Conservation (phyloP, 2,888 invertebrate genomes). For the Terebella lapidaria region DNA sequence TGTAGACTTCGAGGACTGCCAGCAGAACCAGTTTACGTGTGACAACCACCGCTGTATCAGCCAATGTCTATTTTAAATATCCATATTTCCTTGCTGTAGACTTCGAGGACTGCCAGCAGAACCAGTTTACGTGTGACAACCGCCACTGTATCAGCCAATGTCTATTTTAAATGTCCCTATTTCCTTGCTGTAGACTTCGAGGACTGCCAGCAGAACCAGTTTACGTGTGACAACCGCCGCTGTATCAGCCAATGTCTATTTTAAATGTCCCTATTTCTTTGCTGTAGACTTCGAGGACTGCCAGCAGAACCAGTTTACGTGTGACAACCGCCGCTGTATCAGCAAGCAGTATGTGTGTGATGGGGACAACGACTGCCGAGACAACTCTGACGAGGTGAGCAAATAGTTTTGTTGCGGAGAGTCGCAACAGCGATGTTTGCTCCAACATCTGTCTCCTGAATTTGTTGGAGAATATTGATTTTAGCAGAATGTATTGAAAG, state of each 20-base stretch:
- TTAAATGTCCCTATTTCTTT: not conserved
- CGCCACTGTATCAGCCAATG: too few species aligned
- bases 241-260: too few species aligned
- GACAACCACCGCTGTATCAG: too few species aligned
- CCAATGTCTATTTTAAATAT: not conserved
- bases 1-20: too few species aligned
- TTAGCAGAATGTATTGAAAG: too few species aligned
- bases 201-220: slow-evolving; percentile 81
- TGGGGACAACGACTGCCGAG: slow-evolving; percentile 45
- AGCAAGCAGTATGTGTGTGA: slow-evolving; percentile 40
- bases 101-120: slow-evolving; percentile 65
- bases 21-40: too few species aligned
- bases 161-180: too few species aligned
- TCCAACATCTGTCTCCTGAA: too few species aligned
- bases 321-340: slow-evolving; percentile 73
- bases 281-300: slow-evolving; percentile 55
- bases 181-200: not conserved
- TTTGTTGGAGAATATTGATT: too few species aligned
- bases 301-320: slow-evolving; percentile 88
- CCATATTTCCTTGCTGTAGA: not conserved
- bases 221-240: too few species aligned
- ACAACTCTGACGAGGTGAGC: slow-evolving; percentile 25
- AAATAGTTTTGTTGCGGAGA: too few species aligned
- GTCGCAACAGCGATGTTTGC: too few species aligned
- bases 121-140: slow-evolving; percentile 83